Conservation (phyloP, 2,113 vertebrate species). For the Morone chrysops region DNA sequence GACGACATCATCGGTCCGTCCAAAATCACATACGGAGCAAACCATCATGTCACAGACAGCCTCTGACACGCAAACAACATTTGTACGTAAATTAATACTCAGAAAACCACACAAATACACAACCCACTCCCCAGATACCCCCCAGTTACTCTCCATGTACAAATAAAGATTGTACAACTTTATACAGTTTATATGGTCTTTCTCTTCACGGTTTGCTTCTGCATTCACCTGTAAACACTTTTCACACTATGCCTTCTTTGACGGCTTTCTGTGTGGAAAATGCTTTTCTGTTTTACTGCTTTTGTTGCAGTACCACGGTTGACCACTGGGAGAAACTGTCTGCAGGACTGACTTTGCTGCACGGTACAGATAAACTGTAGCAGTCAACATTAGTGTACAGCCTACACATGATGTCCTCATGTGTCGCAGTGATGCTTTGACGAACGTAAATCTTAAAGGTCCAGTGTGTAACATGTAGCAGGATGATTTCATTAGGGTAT, state of each 20-base stretch:
- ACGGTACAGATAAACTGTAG: not conserved
- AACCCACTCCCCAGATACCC: not conserved
- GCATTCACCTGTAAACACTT: not conserved
- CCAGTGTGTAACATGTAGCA: no score
- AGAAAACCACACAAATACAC: not conserved
- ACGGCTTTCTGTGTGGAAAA: not conserved
- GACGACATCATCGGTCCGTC: constrained; percentile 22
- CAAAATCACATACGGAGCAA: not conserved
- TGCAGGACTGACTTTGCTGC: not conserved
- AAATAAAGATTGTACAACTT: not conserved
- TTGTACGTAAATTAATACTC: not conserved
- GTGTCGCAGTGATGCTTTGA: no score
- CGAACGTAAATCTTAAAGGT: no score
- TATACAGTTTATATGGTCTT: not conserved
- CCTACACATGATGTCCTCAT: no score
- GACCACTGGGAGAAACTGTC: not conserved
- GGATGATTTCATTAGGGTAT: no score
- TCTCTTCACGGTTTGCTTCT: no score
- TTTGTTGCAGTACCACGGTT: not conserved
- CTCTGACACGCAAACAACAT: not conserved
- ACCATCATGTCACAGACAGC: not conserved
- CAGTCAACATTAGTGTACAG: not conserved
- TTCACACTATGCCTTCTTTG: not conserved
- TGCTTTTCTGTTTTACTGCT: no score
- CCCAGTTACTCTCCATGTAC: no score